These are phyloP conservation scores for Ochotona curzoniae DNA, from an alignment of 2,113 vertebrate species.

Conservation along the genomic window DNA sequence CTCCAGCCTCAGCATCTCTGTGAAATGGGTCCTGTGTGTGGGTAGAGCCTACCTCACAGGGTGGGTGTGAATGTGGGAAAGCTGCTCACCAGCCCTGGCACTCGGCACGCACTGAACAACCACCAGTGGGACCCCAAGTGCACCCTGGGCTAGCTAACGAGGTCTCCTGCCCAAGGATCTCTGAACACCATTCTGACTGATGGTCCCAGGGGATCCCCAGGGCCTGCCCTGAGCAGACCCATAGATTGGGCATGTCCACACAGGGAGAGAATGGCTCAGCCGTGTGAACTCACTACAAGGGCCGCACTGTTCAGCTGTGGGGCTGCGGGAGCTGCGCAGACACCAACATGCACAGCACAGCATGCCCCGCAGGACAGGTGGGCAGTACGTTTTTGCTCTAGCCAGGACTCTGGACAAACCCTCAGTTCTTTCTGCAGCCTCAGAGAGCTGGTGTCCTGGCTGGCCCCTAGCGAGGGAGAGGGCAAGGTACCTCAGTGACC, in stretches of 20 bases:
- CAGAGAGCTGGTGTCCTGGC: too few relatives aligned
- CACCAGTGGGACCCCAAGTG: not conserved
- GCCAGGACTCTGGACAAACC: not conserved
- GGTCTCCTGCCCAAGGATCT: not conserved
- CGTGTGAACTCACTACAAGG: not conserved
- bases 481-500: slow-evolving; percentile 91
- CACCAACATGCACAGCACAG: too few relatives aligned
- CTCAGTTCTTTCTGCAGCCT: not conserved
- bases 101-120: not conserved
- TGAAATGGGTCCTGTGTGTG: not conserved
- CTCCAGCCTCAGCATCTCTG: not conserved
- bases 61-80: not conserved
- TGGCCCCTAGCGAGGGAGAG: not conserved
- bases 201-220: not conserved
- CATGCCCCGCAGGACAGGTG: too few relatives aligned
- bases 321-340: not conserved
- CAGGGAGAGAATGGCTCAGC: not conserved
- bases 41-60: not conserved
- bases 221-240: not conserved
- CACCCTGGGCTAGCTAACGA: not conserved
- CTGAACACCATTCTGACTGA: not conserved
- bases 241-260: not conserved
- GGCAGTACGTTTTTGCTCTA: too few relatives aligned
- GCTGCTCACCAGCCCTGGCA: not conserved
- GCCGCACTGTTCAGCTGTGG: not conserved